Evolutionary conservation across 1,140 invertebrate species (phyloP).

Genomic region (Bursaphelenchus mucronatus): DNA sequence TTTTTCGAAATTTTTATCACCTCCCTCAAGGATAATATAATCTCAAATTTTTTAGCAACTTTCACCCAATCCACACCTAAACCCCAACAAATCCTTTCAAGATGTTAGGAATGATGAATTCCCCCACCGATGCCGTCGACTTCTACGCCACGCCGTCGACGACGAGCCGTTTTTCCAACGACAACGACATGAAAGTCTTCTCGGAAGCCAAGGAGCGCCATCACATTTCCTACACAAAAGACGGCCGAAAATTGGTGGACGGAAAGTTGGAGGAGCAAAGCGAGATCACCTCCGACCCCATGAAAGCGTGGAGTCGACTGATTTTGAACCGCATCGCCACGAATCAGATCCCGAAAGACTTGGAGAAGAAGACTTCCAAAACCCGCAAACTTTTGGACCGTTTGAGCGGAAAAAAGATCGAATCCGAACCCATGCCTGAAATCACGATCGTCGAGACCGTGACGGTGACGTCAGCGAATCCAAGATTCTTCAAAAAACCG

Average conservation of each 20-base stretch:
- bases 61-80: neutral
- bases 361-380: neutral
- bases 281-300: conserved; percentile 4
- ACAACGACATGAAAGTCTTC: conserved; percentile 1
- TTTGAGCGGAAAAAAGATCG: too few relatives aligned
- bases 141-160: conserved; percentile 11
- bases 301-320: neutral
- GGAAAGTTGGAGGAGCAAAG: conserved; percentile 10
- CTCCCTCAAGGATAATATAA: conserved; percentile 1
- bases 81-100: neutral
- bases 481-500: too few relatives aligned
- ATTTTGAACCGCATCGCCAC: conserved; percentile 9
- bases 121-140: neutral
- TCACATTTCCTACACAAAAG: conserved; percentile 9
- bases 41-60: neutral
- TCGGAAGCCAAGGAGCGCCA: neutral
- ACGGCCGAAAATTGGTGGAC: conserved; percentile 3
- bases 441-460: too few relatives aligned
- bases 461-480: too few relatives aligned
- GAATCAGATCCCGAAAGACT: neutral
- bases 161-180: neutral
- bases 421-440: too few relatives aligned
- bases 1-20: neutral
- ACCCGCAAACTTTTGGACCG: neutral
- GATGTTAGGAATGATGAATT: conserved; percentile 22